Conservation (phyloP, 2,888 invertebrate species). For the Xestoiulus laeticollis region DNA sequence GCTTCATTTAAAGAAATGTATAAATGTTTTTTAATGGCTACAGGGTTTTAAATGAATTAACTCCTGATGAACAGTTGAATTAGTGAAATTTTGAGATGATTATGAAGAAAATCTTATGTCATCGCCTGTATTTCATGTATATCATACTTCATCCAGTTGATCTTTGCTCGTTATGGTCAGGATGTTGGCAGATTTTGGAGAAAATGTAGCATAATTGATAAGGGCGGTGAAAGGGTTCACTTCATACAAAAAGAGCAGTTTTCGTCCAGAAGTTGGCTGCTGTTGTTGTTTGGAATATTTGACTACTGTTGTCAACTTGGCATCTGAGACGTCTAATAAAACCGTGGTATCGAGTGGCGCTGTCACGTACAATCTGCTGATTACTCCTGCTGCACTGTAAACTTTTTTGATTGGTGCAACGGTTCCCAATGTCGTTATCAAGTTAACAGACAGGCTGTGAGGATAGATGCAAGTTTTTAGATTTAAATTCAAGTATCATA, state of each 20-base stretch:
- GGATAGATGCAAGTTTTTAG: background rate
- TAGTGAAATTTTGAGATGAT: background rate
- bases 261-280: background rate
- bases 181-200: background rate
- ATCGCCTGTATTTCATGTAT: background rate
- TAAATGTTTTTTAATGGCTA: no score
- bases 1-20: no score
- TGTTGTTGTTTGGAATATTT: background rate
- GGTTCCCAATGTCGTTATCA: constrained; percentile 45
- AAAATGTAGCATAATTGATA: constrained; percentile 10
- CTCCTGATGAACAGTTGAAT: no score
- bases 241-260: constrained; percentile 30
- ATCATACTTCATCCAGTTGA: constrained; percentile 47
- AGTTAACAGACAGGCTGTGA: constrained; percentile 42
- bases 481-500: background rate
- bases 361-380: background rate
- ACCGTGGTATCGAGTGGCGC: constrained; percentile 15
- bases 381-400: constrained; percentile 44
- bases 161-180: background rate
- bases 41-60: no score
- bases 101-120: background rate
- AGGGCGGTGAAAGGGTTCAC: constrained; percentile 48
- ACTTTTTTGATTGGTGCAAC: constrained; percentile 37
- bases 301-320: background rate
- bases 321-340: background rate